These are phyloP conservation scores for Volucella inflata DNA, from an alignment of 2,888 invertebrate species.

Conservation along the genomic window DNA sequence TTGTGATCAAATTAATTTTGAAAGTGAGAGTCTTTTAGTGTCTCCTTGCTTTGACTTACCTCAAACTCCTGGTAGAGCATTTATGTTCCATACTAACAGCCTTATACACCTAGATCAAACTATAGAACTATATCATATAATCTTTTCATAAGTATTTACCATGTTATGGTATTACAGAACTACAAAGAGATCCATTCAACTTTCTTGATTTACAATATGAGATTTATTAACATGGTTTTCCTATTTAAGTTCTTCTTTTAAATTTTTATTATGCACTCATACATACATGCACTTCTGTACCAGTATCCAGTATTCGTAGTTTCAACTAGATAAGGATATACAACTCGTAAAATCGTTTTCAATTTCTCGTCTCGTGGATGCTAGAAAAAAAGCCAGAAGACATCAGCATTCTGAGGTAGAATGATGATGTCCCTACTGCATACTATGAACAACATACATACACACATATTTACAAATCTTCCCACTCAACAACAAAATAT, in stretches of 20 bases:
- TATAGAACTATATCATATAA: too few species aligned
- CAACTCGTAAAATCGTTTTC: constrained; percentile 61
- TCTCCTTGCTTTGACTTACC: too few species aligned
- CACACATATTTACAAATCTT: constrained; percentile 51
- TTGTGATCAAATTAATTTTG: too few species aligned
- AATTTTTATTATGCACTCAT: constrained; percentile 11
- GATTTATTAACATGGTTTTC: constrained; percentile 59
- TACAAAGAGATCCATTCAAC: constrained; percentile 25
- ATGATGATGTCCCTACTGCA: not conserved
- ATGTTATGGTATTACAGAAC: not conserved
- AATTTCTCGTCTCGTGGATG: constrained; percentile 46
- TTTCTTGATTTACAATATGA: constrained; percentile 57
- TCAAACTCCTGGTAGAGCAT: too few species aligned
- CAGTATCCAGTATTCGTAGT: not conserved
- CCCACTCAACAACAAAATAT: constrained; percentile 69
- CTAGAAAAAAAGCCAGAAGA: constrained; percentile 38
- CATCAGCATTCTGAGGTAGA: constrained; percentile 23
- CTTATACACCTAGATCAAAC: too few species aligned
- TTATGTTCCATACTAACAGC: too few species aligned
- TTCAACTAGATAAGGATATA: constrained; percentile 38
- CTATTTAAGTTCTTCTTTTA: not conserved
- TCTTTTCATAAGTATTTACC: too few species aligned
- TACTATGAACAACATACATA: not conserved
- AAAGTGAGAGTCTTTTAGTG: too few species aligned
- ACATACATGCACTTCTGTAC: not conserved